phyloP scores from a whole-genome alignment of 2,113 vertebrate genomes.

The Neodontobutis hainanensis region DNA sequence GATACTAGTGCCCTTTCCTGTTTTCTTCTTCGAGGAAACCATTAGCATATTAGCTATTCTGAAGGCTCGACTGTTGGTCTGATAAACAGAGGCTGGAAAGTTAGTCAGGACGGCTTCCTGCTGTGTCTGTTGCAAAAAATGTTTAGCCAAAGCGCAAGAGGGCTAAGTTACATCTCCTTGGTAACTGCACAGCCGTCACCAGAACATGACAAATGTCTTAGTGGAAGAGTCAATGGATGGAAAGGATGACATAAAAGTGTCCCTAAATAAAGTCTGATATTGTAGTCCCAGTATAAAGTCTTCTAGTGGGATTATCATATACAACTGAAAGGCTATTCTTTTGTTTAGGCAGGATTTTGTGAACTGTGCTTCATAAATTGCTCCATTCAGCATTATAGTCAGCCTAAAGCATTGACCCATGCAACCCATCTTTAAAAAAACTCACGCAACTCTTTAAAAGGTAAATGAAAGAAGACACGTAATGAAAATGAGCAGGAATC shows the following conservation, averaged over 20 bases:
- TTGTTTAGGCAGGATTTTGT: not conserved
- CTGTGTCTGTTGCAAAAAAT: slow-evolving; percentile 41
- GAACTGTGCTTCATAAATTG: not conserved
- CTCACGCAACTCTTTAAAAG: not conserved
- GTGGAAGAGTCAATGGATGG: slow-evolving; percentile 11
- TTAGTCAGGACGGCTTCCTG: slow-evolving; percentile 48
- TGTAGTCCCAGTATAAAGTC: too few species aligned
- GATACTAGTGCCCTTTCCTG: slow-evolving; percentile 56
- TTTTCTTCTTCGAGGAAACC: slow-evolving; percentile 56
- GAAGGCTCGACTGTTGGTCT: slow-evolving; percentile 6
- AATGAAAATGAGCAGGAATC: slow-evolving; percentile 26
- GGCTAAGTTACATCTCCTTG: slow-evolving; percentile 48
- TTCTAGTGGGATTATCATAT: too few species aligned
- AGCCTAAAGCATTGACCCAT: not conserved
- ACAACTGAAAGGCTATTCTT: not conserved
- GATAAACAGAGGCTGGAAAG: slow-evolving; percentile 25
- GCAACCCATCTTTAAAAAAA: slow-evolving; percentile 2
- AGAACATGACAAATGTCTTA: slow-evolving; percentile 25
- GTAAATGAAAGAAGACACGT: slow-evolving; percentile 25
- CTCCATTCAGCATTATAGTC: not conserved
- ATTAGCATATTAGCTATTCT: slow-evolving; percentile 50
- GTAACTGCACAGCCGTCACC: slow-evolving; percentile 24
- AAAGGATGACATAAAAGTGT: slow-evolving; percentile 13
- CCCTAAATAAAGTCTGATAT: too few species aligned
- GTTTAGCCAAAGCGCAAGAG: slow-evolving; percentile 31